Evolutionary conservation across 2,113 vertebrate genomes (phyloP), one percentile per base, ranked within the genome.

Genomic region (Petromus typicus): DNA sequence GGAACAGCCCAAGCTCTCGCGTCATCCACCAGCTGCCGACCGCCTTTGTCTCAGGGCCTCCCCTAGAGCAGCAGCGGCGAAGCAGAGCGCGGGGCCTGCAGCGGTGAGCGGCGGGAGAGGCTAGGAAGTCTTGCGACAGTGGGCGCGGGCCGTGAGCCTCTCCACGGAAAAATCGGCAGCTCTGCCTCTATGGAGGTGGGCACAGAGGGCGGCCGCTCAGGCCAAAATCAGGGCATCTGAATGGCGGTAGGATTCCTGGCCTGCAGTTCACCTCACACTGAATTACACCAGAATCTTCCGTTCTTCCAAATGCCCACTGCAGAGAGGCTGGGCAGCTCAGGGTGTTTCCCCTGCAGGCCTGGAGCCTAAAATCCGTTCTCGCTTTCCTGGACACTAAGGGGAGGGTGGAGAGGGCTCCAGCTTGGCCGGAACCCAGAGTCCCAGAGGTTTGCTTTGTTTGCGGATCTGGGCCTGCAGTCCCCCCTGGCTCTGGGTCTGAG

Each of bases 21-120:
- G 67, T 91, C 64, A 12, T 79, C 66, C 59, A 61, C 66, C 57
- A 20, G 83, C 61, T 14, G 87, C 89, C 66, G 32, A 56, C 1
- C 43, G 93, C 85, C 97, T 97, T 97, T 97, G 97, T 97, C 87
- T 97, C 22, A 1, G 67, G 73, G 85, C 83, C n/a, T 92, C 81
- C 63, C 43, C 67, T 4, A 18, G 45, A 89, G 51, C 87, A 1
- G 82, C 69, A 12, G 32, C 73, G 2, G n/a, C 22, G 30, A 32
- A 86, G 92, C 86, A 25, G 23, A 3, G 78, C 78, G 61, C 88
- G 4, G 4, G 30, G 48, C 43, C 45, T 30, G 73, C n/a, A 0
- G 84, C 7, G 10, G 51, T 10, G 56, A 40, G 80, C 40, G 5
- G 61, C 40, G 45, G 45, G 76, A 30, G 82, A 69, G 34, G 84